Evolutionary conservation across 2,797 vertebrate genomes (phyloP), one percentile per base, ranked within the genome.

Genomic region (Syndactyla subalaris): DNA sequence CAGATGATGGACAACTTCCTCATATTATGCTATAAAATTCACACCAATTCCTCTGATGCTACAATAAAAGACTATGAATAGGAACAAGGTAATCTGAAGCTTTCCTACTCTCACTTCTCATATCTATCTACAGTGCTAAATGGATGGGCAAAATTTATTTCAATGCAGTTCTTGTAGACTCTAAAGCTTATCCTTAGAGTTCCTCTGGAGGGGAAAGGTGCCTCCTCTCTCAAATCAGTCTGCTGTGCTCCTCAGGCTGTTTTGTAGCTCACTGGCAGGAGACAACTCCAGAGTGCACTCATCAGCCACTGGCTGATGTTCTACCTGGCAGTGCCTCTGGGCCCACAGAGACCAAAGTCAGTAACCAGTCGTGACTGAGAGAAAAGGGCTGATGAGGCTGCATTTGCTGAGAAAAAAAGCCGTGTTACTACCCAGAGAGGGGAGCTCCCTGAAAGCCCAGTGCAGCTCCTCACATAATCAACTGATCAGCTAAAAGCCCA

Each of bases 401-500:
- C n/a, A 34, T 3, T 26, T 72, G n/a, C 23, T 10, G 71, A 49
- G 39, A 14, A 54, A 39, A 80, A 76, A 63, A 32, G 4, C 22
- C 43, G 11, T 3, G 8, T 36, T 41, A 17, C 10, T 13, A 57
- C 34, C 8, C 57, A 77, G 70, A 71, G 68, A 71, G 29, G 30
- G 12, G 18, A 92, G 11, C 19, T 51, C 87, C 82, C 88, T 71
- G 48, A 78, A 88, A 71, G 70, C 59, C 73, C 90, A 71, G 73
- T 58, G 34, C 5, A 87, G 85, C 72, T 87, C 71, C 72, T 67
- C 19, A 32, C 38, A 29, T 34, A 78, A 87, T 63, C 49, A 65
- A 85, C 51, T 23, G 59, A 92, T 49, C 45, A 67, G 48, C 67
- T 93, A 73, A 82, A 96, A 92, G 65, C 54, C 26, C 89, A 95